Percentiles rank a stretch among this genome's conserved stretches.
Conservation (phyloP, 2,797 vertebrate species). For the Rhabdomys pumilio region DNA sequence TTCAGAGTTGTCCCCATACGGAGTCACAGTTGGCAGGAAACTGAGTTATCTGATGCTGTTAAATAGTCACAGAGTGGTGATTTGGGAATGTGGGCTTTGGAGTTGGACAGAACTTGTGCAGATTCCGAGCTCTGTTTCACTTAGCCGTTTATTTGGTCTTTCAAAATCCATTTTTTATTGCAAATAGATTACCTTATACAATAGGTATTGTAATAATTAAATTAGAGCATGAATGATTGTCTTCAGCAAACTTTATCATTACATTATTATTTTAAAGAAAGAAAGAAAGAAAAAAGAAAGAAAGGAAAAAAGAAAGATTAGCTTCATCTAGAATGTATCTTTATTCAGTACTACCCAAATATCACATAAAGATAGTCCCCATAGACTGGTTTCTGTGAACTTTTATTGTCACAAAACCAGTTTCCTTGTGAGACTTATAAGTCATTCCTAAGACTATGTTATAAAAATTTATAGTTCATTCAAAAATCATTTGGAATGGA, state of each 20-base stretch:
- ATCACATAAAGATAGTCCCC: not conserved
- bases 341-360: not conserved
- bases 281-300: not conserved
- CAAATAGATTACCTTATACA: not conserved
- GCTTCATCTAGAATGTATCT: not conserved
- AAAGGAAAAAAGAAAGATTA: not conserved
- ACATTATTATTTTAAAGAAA: constrained; percentile 7
- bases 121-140: constrained; percentile 40
- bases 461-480: not conserved
- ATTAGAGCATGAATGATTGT: not conserved
- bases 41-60: not conserved
- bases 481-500: not conserved
- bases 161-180: constrained; percentile 46
- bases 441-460: not conserved
- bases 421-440: not conserved
- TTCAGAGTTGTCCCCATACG: not conserved
- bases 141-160: constrained; percentile 40
- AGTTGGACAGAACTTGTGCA: constrained; percentile 22
- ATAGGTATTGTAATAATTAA: constrained; percentile 4
- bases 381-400: not conserved
- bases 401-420: not conserved
- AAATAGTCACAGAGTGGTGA: not conserved
- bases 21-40: not conserved
- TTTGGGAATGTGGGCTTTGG: not conserved
- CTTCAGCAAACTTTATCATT: not conserved